Conservation (phyloP, 92 coral and sea anemone species). For the Ricordea florida region DNA sequence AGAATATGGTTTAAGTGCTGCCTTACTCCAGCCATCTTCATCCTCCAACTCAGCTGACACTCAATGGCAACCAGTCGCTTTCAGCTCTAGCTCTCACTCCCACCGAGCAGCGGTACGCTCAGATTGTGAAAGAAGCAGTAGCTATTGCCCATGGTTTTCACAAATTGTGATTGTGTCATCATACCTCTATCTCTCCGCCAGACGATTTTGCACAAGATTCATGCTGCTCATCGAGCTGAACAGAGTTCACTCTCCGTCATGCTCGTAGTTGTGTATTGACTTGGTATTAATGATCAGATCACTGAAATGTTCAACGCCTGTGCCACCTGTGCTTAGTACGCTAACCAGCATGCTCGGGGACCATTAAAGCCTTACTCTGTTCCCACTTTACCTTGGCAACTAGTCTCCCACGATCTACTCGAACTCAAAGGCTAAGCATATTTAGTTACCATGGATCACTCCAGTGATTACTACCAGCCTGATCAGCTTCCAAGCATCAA, state of each 20-base stretch:
- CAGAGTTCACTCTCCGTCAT: conserved; percentile 40
- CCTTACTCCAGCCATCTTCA: conserved; percentile 43
- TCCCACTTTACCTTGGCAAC: conserved; percentile 30
- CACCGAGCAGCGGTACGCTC: no score
- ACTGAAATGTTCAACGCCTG: conserved; percentile 37
- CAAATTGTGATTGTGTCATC: conserved; percentile 40
- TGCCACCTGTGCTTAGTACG: conserved; percentile 51
- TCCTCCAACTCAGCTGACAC: conserved; percentile 5
- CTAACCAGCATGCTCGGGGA: no score
- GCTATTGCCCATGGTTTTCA: conserved; percentile 24
- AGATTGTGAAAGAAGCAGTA: no score
- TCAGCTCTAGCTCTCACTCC: no score
- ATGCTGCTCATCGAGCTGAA: conserved; percentile 53
- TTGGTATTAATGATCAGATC: conserved; percentile 45
- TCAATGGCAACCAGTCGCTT: no score
- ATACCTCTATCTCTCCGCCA: conserved; percentile 39
- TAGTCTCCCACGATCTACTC: conserved; percentile 32
- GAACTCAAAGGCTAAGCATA: not conserved
- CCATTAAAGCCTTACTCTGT: conserved; percentile 17
- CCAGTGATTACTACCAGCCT: conserved; percentile 28
- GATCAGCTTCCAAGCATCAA: conserved; percentile 10
- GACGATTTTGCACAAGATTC: conserved; percentile 41
- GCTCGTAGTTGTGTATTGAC: conserved; percentile 68
- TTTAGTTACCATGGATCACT: conserved; percentile 24
- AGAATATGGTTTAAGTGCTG: conserved; percentile 46